Evolutionary conservation across 1,140 invertebrate genomes (phyloP).

Genomic region (Drepana arcuata): DNA sequence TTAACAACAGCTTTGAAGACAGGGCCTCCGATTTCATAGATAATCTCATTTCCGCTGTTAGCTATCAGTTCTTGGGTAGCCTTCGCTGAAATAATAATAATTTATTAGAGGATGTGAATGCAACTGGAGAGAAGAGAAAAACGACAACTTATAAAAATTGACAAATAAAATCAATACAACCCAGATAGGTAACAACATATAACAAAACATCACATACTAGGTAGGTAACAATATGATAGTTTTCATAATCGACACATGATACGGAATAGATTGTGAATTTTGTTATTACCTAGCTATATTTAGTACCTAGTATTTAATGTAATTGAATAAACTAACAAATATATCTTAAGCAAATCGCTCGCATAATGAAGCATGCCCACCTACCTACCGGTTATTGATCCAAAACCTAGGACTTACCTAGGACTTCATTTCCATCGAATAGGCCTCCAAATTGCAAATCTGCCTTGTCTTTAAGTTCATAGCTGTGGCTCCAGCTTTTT

Average conservation of each 20-base stretch:
- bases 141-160: not conserved
- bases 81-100: too few relatives aligned
- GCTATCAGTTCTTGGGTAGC: constrained; percentile 4
- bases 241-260: not conserved
- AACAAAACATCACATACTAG: not conserved
- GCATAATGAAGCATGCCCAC: not conserved
- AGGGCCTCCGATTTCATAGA: constrained; percentile 3
- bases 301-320: not conserved
- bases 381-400: too few relatives aligned
- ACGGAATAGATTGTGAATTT: not conserved
- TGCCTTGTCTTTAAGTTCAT: constrained; percentile 14
- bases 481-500: constrained; percentile 12
- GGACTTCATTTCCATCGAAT: constrained; percentile 52
- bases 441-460: constrained; percentile 47
- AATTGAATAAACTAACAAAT: not conserved
- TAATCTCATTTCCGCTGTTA: constrained; percentile 5
- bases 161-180: not conserved
- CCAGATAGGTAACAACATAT: not conserved
- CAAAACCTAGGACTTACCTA: constrained; percentile 40
- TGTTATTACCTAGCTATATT: not conserved
- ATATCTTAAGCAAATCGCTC: not conserved
- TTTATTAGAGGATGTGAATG: too few relatives aligned
- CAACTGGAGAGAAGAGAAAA: constrained; percentile 2
- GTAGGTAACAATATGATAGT: not conserved
- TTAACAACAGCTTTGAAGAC: constrained; percentile 4